Evolutionary conservation across 2,113 vertebrate species (phyloP), one percentile per base, ranked within the genome.

Genomic region (Dasyprocta punctata): DNA sequence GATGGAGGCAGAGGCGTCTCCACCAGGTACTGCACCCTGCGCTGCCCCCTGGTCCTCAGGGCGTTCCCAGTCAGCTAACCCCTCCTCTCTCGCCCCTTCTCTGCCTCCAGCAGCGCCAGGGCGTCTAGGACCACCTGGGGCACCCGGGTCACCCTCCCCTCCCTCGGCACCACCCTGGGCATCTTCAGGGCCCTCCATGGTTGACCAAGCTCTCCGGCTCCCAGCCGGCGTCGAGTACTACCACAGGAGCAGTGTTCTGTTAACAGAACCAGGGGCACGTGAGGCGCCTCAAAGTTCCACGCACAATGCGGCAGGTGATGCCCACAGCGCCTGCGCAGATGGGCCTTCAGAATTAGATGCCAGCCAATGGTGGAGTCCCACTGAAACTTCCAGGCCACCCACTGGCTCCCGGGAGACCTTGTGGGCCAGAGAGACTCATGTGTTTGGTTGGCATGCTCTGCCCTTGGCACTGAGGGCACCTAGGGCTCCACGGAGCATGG

Each of bases 1-100:
- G 4, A 3, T 4, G 14, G 11, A 13, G 11, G 11, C 10, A 0
- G 63, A 65, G 12, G 12, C 12, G 3, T 14, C 63, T 65, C 13
- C 63, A 14, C 30, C 30, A 4, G 30, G 28, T 3, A 2, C 12
- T 65, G 63, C 30, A 19, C 12, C 30, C 63, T 52, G 52, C 8
- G 7, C 52, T 9, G 52, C 8, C 52, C 52, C 52, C 52, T 33
- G 30, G 63, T 36, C 30, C 10, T 63, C 26, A 3, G 61, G 26
- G 28, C 1, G 26, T 9, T 63, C 61, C 26, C 1, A 3, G 26
- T 0, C 60, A 61, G 1, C 7, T 2, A 26, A 20, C 6, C 60
- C 60, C 26, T 61, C 6, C 5, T 24, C 60, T 28, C 8, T 24
- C 10, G 60, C 61, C 8, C 61, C 61, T 30, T 63, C 61, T 10